Conservation (phyloP, 2,888 invertebrate genomes). For the Muscina levida region DNA sequence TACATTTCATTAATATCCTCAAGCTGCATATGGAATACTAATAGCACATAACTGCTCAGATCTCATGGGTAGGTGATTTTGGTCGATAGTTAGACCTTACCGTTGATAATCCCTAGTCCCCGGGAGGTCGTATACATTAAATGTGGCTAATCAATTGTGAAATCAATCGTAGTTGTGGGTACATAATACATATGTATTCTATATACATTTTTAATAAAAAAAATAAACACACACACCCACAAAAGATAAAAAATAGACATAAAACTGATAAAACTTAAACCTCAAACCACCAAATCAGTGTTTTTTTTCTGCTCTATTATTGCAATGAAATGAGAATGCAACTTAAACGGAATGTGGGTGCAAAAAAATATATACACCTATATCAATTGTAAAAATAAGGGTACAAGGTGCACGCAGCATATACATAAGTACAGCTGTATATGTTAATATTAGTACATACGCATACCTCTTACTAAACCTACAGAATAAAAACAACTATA, state of each 20-base stretch:
- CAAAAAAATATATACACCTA: too few relatives aligned
- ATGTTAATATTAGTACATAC: too few relatives aligned
- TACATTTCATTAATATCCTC: not conserved
- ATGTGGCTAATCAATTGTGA: constrained; percentile 38
- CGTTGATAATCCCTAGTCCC: too few relatives aligned
- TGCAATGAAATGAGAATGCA: too few relatives aligned
- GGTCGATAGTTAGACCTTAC: too few relatives aligned
- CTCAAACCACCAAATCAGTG: not conserved
- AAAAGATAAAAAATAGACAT: not conserved
- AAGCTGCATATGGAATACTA: not conserved
- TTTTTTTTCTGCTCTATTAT: not conserved
- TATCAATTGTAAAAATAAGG: too few relatives aligned
- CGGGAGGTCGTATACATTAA: too few relatives aligned
- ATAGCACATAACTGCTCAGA: not conserved
- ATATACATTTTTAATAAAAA: not conserved
- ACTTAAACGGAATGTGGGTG: too few relatives aligned
- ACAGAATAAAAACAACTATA: too few relatives aligned
- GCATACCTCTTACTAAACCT: too few relatives aligned
- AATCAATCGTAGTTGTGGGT: constrained; percentile 18
- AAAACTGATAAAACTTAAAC: not conserved
- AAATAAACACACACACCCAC: not conserved
- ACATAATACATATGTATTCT: constrained; percentile 5
- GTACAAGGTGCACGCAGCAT: too few relatives aligned
- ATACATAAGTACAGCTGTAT: too few relatives aligned
- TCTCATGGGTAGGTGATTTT: not conserved